Evolutionary conservation across 2,113 vertebrate species (phyloP).

Genomic region (Sander lucioperca): DNA sequence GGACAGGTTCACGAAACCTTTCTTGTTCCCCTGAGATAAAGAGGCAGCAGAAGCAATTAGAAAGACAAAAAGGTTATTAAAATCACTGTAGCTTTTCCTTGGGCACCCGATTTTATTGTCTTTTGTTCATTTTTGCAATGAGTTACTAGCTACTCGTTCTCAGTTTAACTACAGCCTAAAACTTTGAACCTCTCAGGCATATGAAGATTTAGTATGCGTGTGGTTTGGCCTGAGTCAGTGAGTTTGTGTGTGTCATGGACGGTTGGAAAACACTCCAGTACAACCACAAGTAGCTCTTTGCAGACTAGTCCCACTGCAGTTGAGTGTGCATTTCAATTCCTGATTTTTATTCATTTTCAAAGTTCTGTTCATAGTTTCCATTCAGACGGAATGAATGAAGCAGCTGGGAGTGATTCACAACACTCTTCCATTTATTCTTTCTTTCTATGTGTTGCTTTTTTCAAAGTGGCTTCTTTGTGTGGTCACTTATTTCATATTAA

Average conservation of each 20-base stretch:
- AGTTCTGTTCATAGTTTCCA: slow-evolving; percentile 62
- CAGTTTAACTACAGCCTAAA: slow-evolving; percentile 55
- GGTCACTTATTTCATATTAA: slow-evolving; percentile 1
- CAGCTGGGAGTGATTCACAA: slow-evolving; percentile 61
- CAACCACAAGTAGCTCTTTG: slow-evolving; percentile 58
- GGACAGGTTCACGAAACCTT: background rate
- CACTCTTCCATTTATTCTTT: background rate
- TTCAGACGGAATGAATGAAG: slow-evolving; percentile 37
- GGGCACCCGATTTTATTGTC: background rate
- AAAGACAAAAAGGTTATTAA: background rate
- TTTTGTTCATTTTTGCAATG: background rate
- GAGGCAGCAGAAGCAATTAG: background rate
- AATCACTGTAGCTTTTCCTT: background rate
- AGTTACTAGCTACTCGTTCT: slow-evolving; percentile 12
- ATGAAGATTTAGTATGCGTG: slow-evolving; percentile 57
- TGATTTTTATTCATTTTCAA: slow-evolving; percentile 63
- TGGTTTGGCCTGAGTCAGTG: slow-evolving; percentile 41
- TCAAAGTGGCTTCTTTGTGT: background rate
- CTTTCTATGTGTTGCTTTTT: background rate
- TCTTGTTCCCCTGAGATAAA: background rate
- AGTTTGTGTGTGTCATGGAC: slow-evolving; percentile 18
- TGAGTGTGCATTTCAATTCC: slow-evolving; percentile 28
- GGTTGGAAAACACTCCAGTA: slow-evolving; percentile 50
- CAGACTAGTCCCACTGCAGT: slow-evolving; percentile 36
- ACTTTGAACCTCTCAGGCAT: slow-evolving; percentile 38